Evolutionary conservation across 2,888 invertebrate species (phyloP).

Genomic region (Amiota minor): DNA sequence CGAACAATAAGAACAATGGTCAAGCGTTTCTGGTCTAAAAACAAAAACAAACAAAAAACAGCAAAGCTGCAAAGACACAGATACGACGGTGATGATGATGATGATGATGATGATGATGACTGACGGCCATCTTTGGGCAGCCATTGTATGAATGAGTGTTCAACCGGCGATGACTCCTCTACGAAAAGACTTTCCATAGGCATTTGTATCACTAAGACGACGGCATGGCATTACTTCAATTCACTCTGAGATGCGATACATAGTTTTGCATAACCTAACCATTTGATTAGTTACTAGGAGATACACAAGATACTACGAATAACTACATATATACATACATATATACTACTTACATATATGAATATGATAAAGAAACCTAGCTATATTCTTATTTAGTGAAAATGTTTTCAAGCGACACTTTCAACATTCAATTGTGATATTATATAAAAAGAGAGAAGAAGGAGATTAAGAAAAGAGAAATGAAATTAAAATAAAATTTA

Average conservation of each 20-base stretch:
- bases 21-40: slow-evolving; percentile 72
- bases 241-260: too few species aligned
- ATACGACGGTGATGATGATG: background rate
- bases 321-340: background rate
- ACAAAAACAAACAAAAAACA: slow-evolving; percentile 24
- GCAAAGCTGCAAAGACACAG: slow-evolving; percentile 24
- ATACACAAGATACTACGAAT: background rate
- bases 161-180: slow-evolving; percentile 8
- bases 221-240: too few species aligned
- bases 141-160: slow-evolving; percentile 12
- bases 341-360: slow-evolving; percentile 7
- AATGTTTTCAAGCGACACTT: slow-evolving; percentile 26
- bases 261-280: too few species aligned
- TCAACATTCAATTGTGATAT: slow-evolving; percentile 49
- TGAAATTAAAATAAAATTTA: slow-evolving; percentile 43
- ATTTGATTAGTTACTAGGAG: background rate
- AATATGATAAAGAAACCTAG: too few species aligned
- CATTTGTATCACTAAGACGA: background rate
- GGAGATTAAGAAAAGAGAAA: slow-evolving; percentile 5
- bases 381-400: slow-evolving; percentile 21
- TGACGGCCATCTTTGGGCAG: slow-evolving; percentile 17
- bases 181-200: slow-evolving; percentile 29
- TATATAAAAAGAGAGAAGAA: slow-evolving; percentile 45
- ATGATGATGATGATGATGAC: slow-evolving; percentile 21
- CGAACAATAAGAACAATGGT: slow-evolving; percentile 57